Conservation (phyloP, 1,140 invertebrate species). For the Psix sp. region DNA sequence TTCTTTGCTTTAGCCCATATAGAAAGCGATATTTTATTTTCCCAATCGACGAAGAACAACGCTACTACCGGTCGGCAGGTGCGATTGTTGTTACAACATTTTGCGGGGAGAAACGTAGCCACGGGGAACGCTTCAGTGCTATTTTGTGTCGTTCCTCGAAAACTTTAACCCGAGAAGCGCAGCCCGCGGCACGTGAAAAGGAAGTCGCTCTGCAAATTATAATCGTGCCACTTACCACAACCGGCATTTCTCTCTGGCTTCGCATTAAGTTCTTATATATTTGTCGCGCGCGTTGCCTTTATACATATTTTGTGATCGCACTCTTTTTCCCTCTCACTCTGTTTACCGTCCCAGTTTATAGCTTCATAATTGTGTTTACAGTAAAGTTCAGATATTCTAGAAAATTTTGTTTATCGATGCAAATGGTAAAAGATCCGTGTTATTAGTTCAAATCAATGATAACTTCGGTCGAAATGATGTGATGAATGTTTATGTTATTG, state of each 20-base stretch:
- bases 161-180: slow-evolving; percentile 35
- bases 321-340: slow-evolving; percentile 5
- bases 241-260: slow-evolving; percentile 31
- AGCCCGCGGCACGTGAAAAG: slow-evolving; percentile 48
- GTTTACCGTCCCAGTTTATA: slow-evolving; percentile 12
- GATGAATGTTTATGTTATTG: no score
- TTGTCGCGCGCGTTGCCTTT: slow-evolving; percentile 24
- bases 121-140: slow-evolving; percentile 44
- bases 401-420: no score
- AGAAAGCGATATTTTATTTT: no score
- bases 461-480: no score
- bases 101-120: slow-evolving; percentile 35
- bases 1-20: no score
- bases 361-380: slow-evolving; percentile 51
- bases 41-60: slow-evolving; percentile 31
- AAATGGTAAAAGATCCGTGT: no score
- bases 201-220: slow-evolving; percentile 53
- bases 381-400: slow-evolving; percentile 16
- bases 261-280: slow-evolving; percentile 47
- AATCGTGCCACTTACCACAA: slow-evolving; percentile 49
- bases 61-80: slow-evolving; percentile 28
- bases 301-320: slow-evolving; percentile 23
- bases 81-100: slow-evolving; percentile 44
- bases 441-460: no score
- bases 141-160: slow-evolving; percentile 50